Evolutionary conservation across 2,888 invertebrate genomes (phyloP).

Genomic region (Scaeva pyrastri): DNA sequence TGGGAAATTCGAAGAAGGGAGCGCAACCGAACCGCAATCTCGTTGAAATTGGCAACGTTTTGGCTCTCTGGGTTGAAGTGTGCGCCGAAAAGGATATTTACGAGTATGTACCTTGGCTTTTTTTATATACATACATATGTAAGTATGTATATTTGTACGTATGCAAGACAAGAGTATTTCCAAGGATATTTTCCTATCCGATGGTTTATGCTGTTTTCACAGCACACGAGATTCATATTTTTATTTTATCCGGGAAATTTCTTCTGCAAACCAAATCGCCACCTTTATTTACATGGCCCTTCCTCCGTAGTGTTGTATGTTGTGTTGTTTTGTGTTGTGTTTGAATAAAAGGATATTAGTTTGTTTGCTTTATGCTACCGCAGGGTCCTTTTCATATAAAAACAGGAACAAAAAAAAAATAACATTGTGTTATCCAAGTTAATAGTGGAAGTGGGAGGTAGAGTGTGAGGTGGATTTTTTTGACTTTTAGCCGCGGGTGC

Average conservation of each 20-base stretch:
- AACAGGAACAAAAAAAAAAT: not conserved
- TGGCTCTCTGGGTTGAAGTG: slow-evolving; percentile 21
- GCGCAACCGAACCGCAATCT: slow-evolving; percentile 53
- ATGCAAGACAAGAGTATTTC: not conserved
- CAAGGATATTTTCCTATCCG: slow-evolving; percentile 38
- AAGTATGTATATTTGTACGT: too few relatives aligned
- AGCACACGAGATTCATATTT: slow-evolving; percentile 21
- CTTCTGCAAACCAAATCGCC: slow-evolving; percentile 30
- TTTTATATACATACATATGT: too few relatives aligned
- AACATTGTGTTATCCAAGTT: slow-evolving; percentile 35
- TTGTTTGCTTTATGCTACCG: slow-evolving; percentile 65
- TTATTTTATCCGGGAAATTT: slow-evolving; percentile 34
- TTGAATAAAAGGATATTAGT: slow-evolving; percentile 68
- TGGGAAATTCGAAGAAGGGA: slow-evolving; percentile 27
- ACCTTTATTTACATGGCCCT: slow-evolving; percentile 29
- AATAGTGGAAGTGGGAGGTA: slow-evolving; percentile 27
- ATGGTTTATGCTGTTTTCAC: slow-evolving; percentile 42
- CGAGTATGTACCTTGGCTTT: slow-evolving; percentile 1
- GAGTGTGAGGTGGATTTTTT: slow-evolving; percentile 43
- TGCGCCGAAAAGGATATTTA: slow-evolving; percentile 55
- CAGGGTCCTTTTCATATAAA: slow-evolving; percentile 53
- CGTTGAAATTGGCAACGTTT: slow-evolving; percentile 67
- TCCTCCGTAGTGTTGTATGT: too few relatives aligned
- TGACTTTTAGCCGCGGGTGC: slow-evolving; percentile 36
- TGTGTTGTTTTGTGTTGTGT: slow-evolving; percentile 22